Base-by-base conservation (phyloP, 2,113 vertebrate species). In the Cettia cetti region DNA sequence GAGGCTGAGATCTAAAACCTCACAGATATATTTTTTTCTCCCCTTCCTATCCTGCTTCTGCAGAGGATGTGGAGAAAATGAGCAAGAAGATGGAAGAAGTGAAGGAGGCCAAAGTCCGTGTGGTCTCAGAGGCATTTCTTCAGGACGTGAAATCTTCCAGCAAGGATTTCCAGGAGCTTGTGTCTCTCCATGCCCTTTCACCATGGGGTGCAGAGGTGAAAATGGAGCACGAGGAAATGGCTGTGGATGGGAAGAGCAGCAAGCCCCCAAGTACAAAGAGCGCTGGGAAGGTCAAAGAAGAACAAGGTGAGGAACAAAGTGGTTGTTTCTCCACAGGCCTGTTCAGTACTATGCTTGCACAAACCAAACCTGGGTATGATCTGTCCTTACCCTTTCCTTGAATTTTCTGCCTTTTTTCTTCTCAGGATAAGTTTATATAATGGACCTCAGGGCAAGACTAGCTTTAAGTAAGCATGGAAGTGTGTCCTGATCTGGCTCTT, bases 41-140 rank as follows among this genome's bases (percentile, higher is more conserved):
- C 1, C 0, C 80, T 89, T 81, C 16, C 37, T 66, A 28, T 56
- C n/a, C 28, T 30, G 6, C 18, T 27, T 85, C 53, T 90, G 49
- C 98, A 99, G 99, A 99, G 98, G 99, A 99, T 69, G 95, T 99
- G 28, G 99, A 99, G 89, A 99, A 99, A 94, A 99, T 99, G 99
- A 98, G 71, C 83, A 99, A 99, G 97, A 99, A 99, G 95, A 99
- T 99, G 99, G 99, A 99, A 85, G 99, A 99, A 80, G 98, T 98
- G 9, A 98, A 98, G 78, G 99, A 98, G 10, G 99, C 98, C 8
- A 98, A 98, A 10, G 96, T 99, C 31, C 98, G 98, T 0, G 99
- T 99, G 19, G 99, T 99, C 31, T 98, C 98, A 0, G 99, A 99
- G 87, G 98, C 97, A 4, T 99, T 99, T 96, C 99, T 99, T 54